These are phyloP conservation scores for Pachydiplax longipennis DNA, from an alignment of 2,888 invertebrate genomes.

Conservation along the genomic window DNA sequence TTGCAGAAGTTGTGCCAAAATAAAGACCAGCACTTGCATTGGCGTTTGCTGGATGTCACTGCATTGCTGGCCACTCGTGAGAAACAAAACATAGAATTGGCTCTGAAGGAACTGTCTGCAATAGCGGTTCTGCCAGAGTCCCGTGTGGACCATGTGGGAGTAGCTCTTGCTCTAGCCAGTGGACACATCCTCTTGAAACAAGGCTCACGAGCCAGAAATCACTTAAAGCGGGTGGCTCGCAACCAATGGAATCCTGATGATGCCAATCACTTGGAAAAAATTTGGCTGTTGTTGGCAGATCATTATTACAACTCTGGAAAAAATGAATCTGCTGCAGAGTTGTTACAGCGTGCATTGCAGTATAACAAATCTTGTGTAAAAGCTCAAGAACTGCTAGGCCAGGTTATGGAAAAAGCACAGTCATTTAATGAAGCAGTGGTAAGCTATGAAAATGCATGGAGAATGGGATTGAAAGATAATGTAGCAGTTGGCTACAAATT, in stretches of 20 bases:
- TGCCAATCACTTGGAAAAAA: slow-evolving; percentile 93
- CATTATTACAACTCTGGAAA: slow-evolving; percentile 85
- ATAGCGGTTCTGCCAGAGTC: background rate
- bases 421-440: slow-evolving; percentile 83
- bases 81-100: slow-evolving; percentile 83
- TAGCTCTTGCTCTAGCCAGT: slow-evolving; percentile 84
- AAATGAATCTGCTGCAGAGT: slow-evolving; percentile 83
- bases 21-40: slow-evolving; percentile 69
- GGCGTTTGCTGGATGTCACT: slow-evolving; percentile 78
- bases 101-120: slow-evolving; percentile 73
- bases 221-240: slow-evolving; percentile 87
- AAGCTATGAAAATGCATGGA: slow-evolving; percentile 89
- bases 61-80: slow-evolving; percentile 83
- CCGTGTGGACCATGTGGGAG: slow-evolving; percentile 76
- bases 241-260: slow-evolving; percentile 93
- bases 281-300: slow-evolving; percentile 94
- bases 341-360: slow-evolving; percentile 77
- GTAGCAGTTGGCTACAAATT: slow-evolving; percentile 91
- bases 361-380: slow-evolving; percentile 89
- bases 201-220: slow-evolving; percentile 88
- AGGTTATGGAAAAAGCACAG: slow-evolving; percentile 90
- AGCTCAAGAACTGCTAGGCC: slow-evolving; percentile 88
- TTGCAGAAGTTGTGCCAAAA: slow-evolving; percentile 69
- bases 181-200: slow-evolving; percentile 90
- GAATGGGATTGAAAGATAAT: slow-evolving; percentile 79